Conservation (phyloP, 2,797 vertebrate species). For the Nothura maculosa region DNA sequence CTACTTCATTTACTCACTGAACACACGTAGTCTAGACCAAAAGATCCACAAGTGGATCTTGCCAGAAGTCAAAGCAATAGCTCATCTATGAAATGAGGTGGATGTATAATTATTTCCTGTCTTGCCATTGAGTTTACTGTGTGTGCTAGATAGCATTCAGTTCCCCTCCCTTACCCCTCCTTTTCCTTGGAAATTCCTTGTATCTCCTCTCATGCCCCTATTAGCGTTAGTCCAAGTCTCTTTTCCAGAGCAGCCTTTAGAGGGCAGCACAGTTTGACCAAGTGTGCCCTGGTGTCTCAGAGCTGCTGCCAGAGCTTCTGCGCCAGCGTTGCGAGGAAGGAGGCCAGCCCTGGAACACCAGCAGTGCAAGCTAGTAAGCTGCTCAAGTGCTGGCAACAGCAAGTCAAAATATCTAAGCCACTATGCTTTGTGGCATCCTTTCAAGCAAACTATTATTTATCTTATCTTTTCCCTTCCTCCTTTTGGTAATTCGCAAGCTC, state of each 20-base stretch:
- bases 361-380: not conserved
- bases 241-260: not conserved
- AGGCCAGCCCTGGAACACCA: not conserved
- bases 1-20: not conserved
- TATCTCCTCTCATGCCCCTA: not conserved
- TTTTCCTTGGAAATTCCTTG: not conserved
- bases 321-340: not conserved
- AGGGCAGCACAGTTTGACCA: not conserved
- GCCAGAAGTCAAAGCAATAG: not conserved
- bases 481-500: not conserved
- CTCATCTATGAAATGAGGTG: not conserved
- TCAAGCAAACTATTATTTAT: not conserved
- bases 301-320: accelerated
- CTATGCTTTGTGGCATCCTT: not conserved
- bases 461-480: not conserved
- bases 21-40: not conserved
- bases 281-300: not conserved
- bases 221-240: not conserved
- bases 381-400: not conserved
- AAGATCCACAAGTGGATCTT: too few species aligned
- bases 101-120: accelerated
- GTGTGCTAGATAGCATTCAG: too few species aligned
- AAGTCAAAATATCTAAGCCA: not conserved
- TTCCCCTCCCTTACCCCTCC: not conserved
- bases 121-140: not conserved